A percentile compares a stretch with the other conserved stretches of the same genome.
Conservation (phyloP, 2,888 invertebrate species). For the Ceraclea dissimilis region DNA sequence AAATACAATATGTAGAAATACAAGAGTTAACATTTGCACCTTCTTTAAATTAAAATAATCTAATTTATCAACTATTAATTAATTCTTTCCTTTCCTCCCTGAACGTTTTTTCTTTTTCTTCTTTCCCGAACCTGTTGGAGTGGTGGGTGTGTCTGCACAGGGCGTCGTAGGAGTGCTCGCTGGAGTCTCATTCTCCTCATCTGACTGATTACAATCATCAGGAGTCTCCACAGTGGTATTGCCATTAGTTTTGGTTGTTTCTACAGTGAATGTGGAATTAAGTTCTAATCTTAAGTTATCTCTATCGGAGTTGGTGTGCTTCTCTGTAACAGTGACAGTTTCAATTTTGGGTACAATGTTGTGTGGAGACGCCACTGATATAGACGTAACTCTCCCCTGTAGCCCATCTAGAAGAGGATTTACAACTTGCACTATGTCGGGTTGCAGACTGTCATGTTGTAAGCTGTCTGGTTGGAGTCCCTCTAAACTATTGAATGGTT, state of each 20-base stretch:
- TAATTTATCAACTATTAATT: slow-evolving; percentile 2
- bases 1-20: too few species aligned
- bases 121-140: slow-evolving; percentile 10
- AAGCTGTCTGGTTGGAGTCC: slow-evolving; percentile 45
- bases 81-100: slow-evolving; percentile 17
- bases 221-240: slow-evolving; percentile 11
- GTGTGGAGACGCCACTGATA: slow-evolving; percentile 42
- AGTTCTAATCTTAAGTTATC: slow-evolving; percentile 20
- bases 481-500: slow-evolving; percentile 42
- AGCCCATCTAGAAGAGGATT: slow-evolving; percentile 45
- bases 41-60: neutral
- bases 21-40: neutral
- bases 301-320: slow-evolving; percentile 26
- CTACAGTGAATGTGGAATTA: slow-evolving; percentile 20
- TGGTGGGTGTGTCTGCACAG: slow-evolving; percentile 14
- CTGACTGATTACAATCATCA: slow-evolving; percentile 19
- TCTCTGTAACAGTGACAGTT: slow-evolving; percentile 32
- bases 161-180: slow-evolving; percentile 19
- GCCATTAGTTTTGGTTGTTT: slow-evolving; percentile 13
- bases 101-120: slow-evolving; percentile 24
- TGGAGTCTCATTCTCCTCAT: slow-evolving; percentile 20
- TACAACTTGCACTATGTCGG: slow-evolving; percentile 49
- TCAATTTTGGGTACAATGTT: slow-evolving; percentile 25
- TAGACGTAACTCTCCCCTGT: slow-evolving; percentile 43
- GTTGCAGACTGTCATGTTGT: slow-evolving; percentile 49